Base-by-base conservation (phyloP, 2,888 invertebrate species). In the Drosophila pullipes region DNA sequence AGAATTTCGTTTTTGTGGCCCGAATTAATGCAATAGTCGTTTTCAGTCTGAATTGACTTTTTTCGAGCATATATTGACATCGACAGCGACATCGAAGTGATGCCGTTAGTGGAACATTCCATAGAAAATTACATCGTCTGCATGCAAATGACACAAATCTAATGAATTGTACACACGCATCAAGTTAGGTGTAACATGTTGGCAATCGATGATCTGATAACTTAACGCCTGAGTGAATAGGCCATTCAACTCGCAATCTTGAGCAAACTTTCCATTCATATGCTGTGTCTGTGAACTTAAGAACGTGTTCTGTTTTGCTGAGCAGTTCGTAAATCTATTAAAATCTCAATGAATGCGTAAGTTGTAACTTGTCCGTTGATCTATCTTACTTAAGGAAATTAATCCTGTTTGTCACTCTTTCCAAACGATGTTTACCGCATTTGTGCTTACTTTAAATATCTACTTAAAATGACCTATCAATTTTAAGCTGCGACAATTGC, bases 1-100 rank as follows among this genome's bases (percentile, higher is more conserved):
- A 60, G 65, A 63, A 76, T 63, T 64, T 60, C 66, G 57, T 71
- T 71, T 63, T 63, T 76, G 75, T 80, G 80, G 77, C 63, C 35
- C 62, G 65, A 83, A 83, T 87, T 85, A 82, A 79, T 85, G 81
- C 85, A 83, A 81, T 73, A 77, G 69, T 79, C 82, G 61, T 69
- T 83, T 69, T 52, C 71, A 77, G 74, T 59, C 67, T 41, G 69
- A 65, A 83, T 87, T 78, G 85, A 69, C 85, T 87, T 87, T 81
- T 76, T 77, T 76, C 70, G 67, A 64, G 44, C 75, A 64, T 68
- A 71, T 58, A 60, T 69, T 60, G 76, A 72, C 73, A 76, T 61
- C 65, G 59, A 70, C 18, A 37, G 16, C 37, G 7, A 18, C 37
- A 37, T 37, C 18, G 63, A 70, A 74, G 74, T 74, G 75, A 74